Base-by-base conservation (phyloP, 92 coral and sea anemone species). In the Ricordea florida region DNA sequence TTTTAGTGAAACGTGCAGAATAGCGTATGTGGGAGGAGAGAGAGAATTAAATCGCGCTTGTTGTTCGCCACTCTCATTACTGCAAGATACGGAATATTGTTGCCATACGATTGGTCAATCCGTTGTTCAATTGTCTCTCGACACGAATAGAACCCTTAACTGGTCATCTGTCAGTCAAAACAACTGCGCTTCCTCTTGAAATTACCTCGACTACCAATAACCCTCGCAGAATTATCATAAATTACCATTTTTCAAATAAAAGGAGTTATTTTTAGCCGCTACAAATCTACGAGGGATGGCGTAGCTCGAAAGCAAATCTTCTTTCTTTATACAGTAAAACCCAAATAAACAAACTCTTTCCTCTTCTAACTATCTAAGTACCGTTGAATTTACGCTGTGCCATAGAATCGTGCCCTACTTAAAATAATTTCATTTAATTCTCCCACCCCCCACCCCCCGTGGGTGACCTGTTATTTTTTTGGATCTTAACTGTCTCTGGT, bases 181-280 rank as follows among this genome's bases (percentile, higher is more conserved):
- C 80, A 73, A 61, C 58, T 21, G 60, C 1, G 24, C 30, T 53
- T 47, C 10, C 38, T 29, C 5, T 38, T 59, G 43, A 33, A 44
- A 59, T 73, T 45, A 37, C 80, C 60, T 69, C 76, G 60, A 69
- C 66, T 60, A 72, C 85, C 56, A 77, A 84, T 80, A 77, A 68
- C 60, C 3, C 28, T 60, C 2, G 67, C 37, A 66, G 57, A 40
- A 84, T 84, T 84, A 84, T 48, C 61, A 77, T 53, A 84, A 55
- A 84, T 84, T 77, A 68, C 35, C 89, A 84, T 84, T 84, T 76
- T 84, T 67, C 58, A 67, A 82, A 58, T 69, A 72, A 83, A 68
- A 76, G 60, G 79, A 68, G 76, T 84, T 84, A 62, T 78, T 68
- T 77, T 77, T 15, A 11, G 44, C 32, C 10, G 15, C 66, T 32